These are phyloP conservation scores for Chloroceryle aenea DNA, from an alignment of 2,113 vertebrate species.

Conservation along the genomic window DNA sequence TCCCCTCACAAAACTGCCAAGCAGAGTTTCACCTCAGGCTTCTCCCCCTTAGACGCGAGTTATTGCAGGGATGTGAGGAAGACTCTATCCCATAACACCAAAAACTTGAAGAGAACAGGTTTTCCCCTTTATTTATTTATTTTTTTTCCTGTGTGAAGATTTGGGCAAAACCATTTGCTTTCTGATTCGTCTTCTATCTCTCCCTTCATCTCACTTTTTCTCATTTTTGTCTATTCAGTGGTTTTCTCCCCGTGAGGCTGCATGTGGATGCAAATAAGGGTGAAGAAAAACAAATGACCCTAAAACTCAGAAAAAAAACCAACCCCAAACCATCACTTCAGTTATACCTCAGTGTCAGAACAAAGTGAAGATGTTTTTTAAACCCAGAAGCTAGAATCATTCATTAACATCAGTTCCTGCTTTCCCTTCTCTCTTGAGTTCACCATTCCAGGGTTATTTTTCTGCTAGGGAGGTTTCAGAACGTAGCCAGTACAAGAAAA, in stretches of 20 bases:
- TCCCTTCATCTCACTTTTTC: neutral
- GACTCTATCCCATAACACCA: rapidly evolving
- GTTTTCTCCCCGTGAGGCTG: neutral
- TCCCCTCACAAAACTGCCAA: neutral
- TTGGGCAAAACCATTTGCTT: neutral
- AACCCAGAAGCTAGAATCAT: neutral
- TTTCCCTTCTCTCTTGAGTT: neutral
- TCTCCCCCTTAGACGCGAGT: neutral
- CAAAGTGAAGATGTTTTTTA: neutral
- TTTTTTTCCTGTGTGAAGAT: neutral
- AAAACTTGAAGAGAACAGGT: neutral
- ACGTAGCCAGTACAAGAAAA: neutral
- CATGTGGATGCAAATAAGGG: neutral
- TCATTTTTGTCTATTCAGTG: neutral
- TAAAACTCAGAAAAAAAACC: neutral
- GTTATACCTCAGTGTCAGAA: neutral
- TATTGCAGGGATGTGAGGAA: neutral
- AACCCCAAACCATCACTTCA: neutral
- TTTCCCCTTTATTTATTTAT: too few species aligned
- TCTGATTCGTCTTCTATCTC: neutral
- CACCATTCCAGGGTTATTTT: rapidly evolving
- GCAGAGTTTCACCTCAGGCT: neutral
- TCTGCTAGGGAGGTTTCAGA: neutral
- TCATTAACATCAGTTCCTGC: neutral
- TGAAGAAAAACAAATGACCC: neutral